Evolutionary conservation across 2,888 invertebrate genomes (phyloP), one percentile per base, ranked within the genome.

Genomic region (Diplolepis rosae): DNA sequence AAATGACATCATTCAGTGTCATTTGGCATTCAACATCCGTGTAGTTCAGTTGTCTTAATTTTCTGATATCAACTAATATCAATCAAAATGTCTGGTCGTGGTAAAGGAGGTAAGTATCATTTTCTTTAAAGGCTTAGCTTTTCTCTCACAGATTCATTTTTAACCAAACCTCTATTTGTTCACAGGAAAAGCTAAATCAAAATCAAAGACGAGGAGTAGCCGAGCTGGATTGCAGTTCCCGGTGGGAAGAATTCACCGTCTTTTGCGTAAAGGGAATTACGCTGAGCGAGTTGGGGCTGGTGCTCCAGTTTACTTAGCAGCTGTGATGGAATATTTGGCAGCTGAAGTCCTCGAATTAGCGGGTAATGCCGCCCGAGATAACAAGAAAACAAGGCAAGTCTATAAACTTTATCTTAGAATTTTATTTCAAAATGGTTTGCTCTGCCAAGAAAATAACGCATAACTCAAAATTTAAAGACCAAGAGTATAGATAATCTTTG

Each of bases 311-410:
- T 92, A 90, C 77, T 79, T 92, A 0, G 90, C 91, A 0, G 92
- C 92, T 5, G 92, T 92, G 0, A 84, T 93, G 81, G 93, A 93
- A 79, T 93, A 93, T 77, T 83, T 93, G 27, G 91, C 93, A 0
- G 94, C 94, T 18, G 94, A 94, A 89, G 92, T 93, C 18, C 81
- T 93, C 70, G 93, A 93, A 79, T 89, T 93, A 81, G 92, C 93
- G 0, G 90, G 92, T 0, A 92, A 93, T 72, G 93, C 92, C 0
- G 93, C 93, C 0, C 85, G 89, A 45, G 92, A 94, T 69, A 93
- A 93, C 85, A 92, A 93, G 77, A 94, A 94, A 83, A 90, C 90
- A 0, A 90, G 93, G 88, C 88, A 3, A 35, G 56, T n/a, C 18
- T 9, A 9, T 45, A 15, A 45, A 2, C 18, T 42, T n/a, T n/a